These are phyloP conservation scores for Pipistrellus nathusii DNA, from an alignment of 2,797 vertebrate genomes.

Conservation along the genomic window DNA sequence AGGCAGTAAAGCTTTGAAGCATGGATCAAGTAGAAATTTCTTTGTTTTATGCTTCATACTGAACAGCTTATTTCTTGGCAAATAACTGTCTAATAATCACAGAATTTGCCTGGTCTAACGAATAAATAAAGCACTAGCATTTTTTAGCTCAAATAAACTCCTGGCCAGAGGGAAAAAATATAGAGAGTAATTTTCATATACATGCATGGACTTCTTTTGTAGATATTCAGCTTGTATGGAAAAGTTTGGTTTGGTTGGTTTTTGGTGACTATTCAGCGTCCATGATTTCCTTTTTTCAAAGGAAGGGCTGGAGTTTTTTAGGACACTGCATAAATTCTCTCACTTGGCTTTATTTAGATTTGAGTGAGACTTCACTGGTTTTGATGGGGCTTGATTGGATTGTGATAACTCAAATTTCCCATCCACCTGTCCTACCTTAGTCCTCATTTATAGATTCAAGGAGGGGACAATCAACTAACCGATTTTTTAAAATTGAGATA, in stretches of 20 bases:
- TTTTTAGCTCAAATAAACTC: slow-evolving; percentile 10
- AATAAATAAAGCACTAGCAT: slow-evolving; percentile 15
- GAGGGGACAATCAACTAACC: background rate
- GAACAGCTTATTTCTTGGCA: background rate
- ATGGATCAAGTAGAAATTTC: slow-evolving; percentile 28
- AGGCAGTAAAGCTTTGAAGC: slow-evolving; percentile 30
- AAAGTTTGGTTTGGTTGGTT: background rate
- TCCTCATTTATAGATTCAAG: background rate
- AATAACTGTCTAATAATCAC: background rate
- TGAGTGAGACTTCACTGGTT: background rate
- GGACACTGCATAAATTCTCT: background rate
- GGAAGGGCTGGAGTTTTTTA: background rate
- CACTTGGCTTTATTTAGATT: background rate
- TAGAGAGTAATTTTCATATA: background rate
- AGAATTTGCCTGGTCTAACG: background rate
- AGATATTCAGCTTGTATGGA: background rate
- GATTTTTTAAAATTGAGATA: background rate
- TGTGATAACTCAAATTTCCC: background rate
- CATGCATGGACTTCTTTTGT: background rate
- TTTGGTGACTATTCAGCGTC: background rate
- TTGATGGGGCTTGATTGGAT: background rate
- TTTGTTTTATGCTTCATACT: slow-evolving; percentile 56
- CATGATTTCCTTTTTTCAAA: slow-evolving; percentile 5
- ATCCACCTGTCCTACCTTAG: background rate
- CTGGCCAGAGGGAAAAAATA: background rate